phyloP scores from a whole-genome alignment of 2,113 vertebrate species.

The Eretmochelys imbricata region DNA sequence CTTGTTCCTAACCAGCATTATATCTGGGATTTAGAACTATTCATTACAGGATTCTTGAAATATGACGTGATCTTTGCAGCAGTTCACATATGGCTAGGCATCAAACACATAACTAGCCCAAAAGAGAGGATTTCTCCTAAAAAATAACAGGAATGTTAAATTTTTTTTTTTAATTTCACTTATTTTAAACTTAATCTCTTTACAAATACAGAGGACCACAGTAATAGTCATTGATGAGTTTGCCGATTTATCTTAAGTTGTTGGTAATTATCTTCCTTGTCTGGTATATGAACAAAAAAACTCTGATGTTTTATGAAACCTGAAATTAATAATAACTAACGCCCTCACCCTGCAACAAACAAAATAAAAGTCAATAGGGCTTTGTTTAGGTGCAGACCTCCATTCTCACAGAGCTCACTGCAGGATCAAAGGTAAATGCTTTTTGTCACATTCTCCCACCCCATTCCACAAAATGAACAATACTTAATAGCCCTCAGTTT shows the following conservation, averaged over 20 bases:
- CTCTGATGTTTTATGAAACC: background rate
- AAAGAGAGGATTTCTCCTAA: background rate
- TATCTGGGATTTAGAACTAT: background rate
- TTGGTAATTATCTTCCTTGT: background rate
- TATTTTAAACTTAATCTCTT: background rate
- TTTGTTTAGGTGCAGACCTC: background rate
- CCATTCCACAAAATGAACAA: too few species aligned
- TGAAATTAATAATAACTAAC: background rate
- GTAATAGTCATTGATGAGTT: background rate
- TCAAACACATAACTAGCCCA: background rate
- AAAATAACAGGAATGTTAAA: background rate
- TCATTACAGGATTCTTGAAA: background rate
- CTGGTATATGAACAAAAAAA: background rate
- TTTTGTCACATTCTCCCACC: background rate
- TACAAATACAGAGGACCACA: background rate
- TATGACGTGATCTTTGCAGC: background rate
- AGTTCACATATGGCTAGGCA: background rate
- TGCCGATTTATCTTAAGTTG: background rate
- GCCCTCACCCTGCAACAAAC: background rate
- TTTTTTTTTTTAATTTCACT: background rate
- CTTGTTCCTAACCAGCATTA: background rate
- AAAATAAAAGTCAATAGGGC: background rate
- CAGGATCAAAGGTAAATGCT: background rate
- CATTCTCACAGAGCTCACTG: background rate
- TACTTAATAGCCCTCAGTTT: too few species aligned